Percentiles rank a stretch among this genome's conserved stretches.
phyloP scores from a whole-genome alignment of 2,113 vertebrate genomes.

The Nyctereutes procyonoides region DNA sequence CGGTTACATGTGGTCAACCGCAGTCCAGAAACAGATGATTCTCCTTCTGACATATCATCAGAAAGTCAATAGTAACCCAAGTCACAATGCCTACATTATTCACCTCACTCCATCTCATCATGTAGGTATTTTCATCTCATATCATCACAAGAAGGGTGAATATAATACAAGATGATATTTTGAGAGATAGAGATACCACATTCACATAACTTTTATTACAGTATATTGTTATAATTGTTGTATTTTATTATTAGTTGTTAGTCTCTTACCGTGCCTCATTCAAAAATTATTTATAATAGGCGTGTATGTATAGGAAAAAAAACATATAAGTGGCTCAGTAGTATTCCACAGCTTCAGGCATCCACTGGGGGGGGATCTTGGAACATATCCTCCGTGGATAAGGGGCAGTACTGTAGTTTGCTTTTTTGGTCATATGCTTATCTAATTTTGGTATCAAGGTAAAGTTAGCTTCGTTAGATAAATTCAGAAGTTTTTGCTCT shows the following conservation, averaged over 20 bases:
- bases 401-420: background rate
- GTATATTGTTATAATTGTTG: background rate
- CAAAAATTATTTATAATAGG: background rate
- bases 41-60: background rate
- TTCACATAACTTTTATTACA: background rate
- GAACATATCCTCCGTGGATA: background rate
- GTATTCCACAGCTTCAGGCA: background rate
- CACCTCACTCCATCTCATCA: background rate
- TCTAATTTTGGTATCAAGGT: background rate
- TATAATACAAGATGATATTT: background rate
- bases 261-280: background rate
- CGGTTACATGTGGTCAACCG: background rate
- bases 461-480: background rate
- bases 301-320: background rate
- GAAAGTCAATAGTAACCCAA: background rate
- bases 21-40: background rate
- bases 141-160: background rate
- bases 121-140: background rate
- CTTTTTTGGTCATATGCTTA: background rate
- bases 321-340: no score
- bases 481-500: background rate
- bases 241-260: background rate
- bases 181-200: background rate
- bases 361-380: background rate
- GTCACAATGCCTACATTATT: background rate